phyloP scores from a whole-genome alignment of 2,113 vertebrate genomes.

The Orycteropus afer region DNA sequence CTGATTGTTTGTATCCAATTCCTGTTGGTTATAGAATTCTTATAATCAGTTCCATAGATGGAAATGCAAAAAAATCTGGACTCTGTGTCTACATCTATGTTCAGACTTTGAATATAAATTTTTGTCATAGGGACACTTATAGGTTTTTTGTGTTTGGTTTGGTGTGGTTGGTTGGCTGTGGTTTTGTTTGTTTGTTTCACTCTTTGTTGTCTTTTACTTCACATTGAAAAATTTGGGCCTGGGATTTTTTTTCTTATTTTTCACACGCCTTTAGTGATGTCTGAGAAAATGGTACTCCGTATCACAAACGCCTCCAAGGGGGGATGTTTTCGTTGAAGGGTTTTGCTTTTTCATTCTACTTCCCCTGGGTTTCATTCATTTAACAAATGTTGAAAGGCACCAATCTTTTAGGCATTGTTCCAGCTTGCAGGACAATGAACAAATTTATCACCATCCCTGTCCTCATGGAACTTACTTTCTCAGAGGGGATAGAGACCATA shows the following conservation, averaged over 20 bases:
- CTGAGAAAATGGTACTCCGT: not conserved
- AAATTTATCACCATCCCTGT: not conserved
- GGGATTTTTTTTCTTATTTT: constrained; percentile 14
- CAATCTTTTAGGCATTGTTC: not conserved
- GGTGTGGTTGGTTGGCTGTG: not conserved
- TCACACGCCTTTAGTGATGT: not conserved
- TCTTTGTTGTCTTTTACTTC: not conserved
- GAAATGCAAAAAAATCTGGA: not conserved
- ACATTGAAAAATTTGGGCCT: not conserved
- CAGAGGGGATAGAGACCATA: not conserved
- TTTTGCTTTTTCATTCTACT: not conserved
- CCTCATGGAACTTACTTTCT: not conserved
- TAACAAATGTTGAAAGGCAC: not conserved
- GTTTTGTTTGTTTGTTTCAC: not conserved
- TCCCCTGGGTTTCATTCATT: not conserved
- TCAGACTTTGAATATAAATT: not conserved
- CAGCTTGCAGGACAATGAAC: not conserved
- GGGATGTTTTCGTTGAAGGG: not conserved
- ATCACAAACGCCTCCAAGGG: not conserved
- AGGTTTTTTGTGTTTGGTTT: not conserved
- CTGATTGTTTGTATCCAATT: not conserved
- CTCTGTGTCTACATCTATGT: not conserved
- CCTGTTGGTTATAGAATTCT: not conserved
- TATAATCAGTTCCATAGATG: not conserved
- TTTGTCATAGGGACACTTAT: not conserved